Conservation (phyloP, 2,797 vertebrate species). For the Chiroxiphia lanceolata region DNA sequence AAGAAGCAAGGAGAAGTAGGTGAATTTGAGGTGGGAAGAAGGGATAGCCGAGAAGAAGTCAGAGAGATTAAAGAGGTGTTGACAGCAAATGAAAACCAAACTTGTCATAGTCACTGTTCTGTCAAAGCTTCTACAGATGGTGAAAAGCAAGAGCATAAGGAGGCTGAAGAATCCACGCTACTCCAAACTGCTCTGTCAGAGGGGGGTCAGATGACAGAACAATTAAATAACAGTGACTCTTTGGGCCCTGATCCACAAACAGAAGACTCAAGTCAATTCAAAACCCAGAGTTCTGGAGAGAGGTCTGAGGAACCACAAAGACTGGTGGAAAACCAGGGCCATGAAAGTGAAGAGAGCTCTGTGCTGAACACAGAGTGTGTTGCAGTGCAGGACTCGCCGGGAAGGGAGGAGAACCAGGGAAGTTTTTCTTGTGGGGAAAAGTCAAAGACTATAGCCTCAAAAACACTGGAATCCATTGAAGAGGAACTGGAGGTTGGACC, state of each 20-base stretch:
- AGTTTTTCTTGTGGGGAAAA: background rate
- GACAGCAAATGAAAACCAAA: background rate
- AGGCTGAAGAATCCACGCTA: background rate
- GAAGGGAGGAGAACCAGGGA: background rate
- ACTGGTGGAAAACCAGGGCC: background rate
- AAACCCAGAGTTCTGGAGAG: background rate
- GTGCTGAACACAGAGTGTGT: background rate
- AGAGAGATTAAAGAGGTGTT: background rate
- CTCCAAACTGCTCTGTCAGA: background rate
- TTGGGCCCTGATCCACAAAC: background rate
- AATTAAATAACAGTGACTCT: background rate
- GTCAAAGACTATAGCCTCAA: background rate
- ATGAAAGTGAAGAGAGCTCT: background rate
- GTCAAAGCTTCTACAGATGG: background rate
- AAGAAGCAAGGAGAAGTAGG: background rate
- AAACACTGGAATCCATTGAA: conserved; percentile 38
- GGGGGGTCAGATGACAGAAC: background rate
- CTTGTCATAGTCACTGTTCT: background rate
- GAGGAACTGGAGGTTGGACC: conserved; percentile 12
- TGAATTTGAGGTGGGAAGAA: background rate
- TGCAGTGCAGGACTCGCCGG: background rate
- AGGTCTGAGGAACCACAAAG: background rate
- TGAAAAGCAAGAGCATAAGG: background rate
- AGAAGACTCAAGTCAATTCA: background rate
- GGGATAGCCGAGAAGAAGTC: background rate